Evolutionary conservation across 2,113 vertebrate genomes (phyloP).

Genomic region (Nothobranchius kuhntae): DNA sequence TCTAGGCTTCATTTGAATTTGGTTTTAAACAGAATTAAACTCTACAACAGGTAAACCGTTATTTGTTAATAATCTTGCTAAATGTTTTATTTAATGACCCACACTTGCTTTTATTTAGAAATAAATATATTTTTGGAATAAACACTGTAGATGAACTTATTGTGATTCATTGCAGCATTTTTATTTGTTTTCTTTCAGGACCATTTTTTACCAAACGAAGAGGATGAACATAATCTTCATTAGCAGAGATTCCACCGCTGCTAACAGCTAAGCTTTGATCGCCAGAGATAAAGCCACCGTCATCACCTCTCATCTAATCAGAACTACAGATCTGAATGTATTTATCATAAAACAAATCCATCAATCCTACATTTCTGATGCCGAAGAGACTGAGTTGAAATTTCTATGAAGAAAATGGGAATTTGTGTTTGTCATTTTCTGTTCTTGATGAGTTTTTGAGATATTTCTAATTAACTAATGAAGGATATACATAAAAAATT

Average conservation of each 20-base stretch:
- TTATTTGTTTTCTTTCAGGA: constrained; percentile 41
- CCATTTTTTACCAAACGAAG: constrained; percentile 2
- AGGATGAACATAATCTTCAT: constrained; percentile 42
- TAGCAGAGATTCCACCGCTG: constrained; percentile 40
- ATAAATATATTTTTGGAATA: no score
- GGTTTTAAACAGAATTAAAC: no score
- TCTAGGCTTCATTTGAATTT: no score
- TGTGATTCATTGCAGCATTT: not conserved
- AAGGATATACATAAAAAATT: not conserved
- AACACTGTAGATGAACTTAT: no score
- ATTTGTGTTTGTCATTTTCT: not conserved
- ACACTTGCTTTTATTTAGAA: no score
- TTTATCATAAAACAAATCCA: no score
- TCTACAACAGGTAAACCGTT: no score
- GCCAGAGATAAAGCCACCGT: constrained; percentile 7
- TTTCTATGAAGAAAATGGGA: not conserved
- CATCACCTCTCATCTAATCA: constrained; percentile 1
- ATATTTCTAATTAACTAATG: not conserved
- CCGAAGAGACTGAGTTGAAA: not conserved
- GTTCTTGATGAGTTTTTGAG: no score
- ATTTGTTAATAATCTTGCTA: no score
- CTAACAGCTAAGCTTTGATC: constrained; percentile 25
- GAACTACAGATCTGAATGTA: no score
- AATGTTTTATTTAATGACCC: no score
- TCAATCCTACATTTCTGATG: not conserved